Evolutionary conservation across 2,797 vertebrate genomes (phyloP), one percentile per base, ranked within the genome.

Genomic region (Acridotheres tristis): DNA sequence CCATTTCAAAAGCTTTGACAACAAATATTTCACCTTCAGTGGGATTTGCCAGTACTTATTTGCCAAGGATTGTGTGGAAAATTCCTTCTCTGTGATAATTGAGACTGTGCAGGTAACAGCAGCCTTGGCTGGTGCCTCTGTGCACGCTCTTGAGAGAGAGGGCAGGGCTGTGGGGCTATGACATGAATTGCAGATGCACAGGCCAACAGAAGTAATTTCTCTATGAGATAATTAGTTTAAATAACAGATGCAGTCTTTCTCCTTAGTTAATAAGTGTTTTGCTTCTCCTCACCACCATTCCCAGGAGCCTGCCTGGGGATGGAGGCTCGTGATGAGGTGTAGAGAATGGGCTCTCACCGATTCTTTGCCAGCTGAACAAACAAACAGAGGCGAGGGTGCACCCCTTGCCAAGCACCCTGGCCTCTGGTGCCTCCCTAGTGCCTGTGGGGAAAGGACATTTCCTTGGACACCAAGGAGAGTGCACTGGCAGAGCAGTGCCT

Each of bases 1-100:
- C 58, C 99, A 99, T 97, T 99, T 99, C 97, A 99, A 99, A 97
- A 99, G 98, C 69, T 99, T 99, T 66, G 99, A 99, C 94, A 98
- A 99, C 98, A 99, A 98, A 86, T 98, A 99, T 94, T 99, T 99
- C 97, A 99, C 99, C 77, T 99, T 99, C 98, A 98, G 98, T 3
- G 99, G 99, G 26, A 98, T 98, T 94, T 99, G 99, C 94, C 99
- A 99, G 93, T 99, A 99, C 94, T 97, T 99, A 89, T 97, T 99
- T 96, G 98, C 99, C 51, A 98, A 97, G 89, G 99, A 99, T 94
- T 99, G 99, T 27, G 74, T 96, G 73, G 98, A 98, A 36, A 97
- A 96, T 32, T 89, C 96, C 48, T 99, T 99, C 94, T 99, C 99
- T 38, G 97, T 98, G 53, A 95, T 99, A 93, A 99, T 99, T 27